Percentiles rank a stretch among this genome's conserved stretches.
These are phyloP conservation scores for Gnathonemus longibarbis DNA, from an alignment of 2,113 vertebrate genomes.

Conservation along the genomic window DNA sequence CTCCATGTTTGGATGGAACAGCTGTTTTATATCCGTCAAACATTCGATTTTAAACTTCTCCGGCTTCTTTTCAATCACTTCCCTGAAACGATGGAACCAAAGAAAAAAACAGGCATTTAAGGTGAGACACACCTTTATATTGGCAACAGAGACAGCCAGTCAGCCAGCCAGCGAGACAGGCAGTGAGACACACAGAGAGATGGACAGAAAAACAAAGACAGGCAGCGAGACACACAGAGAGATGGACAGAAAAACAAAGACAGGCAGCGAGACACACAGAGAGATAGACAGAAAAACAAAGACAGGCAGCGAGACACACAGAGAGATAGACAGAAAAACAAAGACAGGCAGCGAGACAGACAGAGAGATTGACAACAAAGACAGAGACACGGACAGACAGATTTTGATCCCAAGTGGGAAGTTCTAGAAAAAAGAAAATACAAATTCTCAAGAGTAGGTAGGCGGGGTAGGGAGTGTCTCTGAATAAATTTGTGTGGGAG, in stretches of 20 bases:
- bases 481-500: neutral
- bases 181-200: neutral
- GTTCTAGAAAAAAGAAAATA: neutral
- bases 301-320: neutral
- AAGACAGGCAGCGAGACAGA: neutral
- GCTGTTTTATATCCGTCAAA: constrained; percentile 87
- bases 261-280: neutral
- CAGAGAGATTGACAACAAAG: neutral
- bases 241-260: neutral
- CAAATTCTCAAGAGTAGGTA: neutral
- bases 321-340: neutral
- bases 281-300: neutral
- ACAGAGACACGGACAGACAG: neutral
- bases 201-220: neutral
- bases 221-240: neutral
- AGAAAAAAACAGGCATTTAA: neutral
- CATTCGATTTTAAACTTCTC: constrained; percentile 98
- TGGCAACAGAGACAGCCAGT: neutral
- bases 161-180: neutral
- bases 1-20: constrained; percentile 84
- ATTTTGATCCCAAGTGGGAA: neutral
- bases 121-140: neutral
- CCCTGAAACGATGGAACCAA: constrained; percentile 57
- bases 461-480: neutral
- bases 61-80: constrained; percentile 97